Evolutionary conservation across 2,113 vertebrate species (phyloP), one percentile per base, ranked within the genome.

Genomic region (Syngnathus scovelli): DNA sequence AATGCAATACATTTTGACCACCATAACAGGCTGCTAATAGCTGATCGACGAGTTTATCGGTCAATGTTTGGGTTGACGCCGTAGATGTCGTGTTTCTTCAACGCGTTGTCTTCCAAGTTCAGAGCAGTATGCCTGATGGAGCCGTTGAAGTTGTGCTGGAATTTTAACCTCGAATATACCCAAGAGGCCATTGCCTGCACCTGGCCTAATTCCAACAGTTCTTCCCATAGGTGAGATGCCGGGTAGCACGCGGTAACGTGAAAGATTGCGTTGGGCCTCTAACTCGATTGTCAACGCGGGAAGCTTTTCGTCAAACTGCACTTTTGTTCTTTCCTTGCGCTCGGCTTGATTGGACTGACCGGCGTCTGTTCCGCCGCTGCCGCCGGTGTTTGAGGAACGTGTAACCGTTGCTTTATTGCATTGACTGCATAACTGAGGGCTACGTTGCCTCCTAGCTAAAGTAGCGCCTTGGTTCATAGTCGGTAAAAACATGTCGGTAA

Each of bases 41-140:
- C 39, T 18, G 49, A 9, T 49, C 7, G 7, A 23, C 18, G 8
- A 39, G 9, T 11, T 78, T 39, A 85, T 56, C 88, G 77, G 71
- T 90, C 92, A 63, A 91, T 90, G 86, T 90, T 87, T 54, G 76
- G 84, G 81, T 92, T 87, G 37, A 93, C 84, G 37, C 91, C 88
- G 66, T 75, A 92, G 83, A 93, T 94, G 27, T 79, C 72, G 19
- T 93, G 90, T 75, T 78, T 93, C 75, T 68, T 92, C 68, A 61
- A 56, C 6, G 77, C 59, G 11, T 91, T 93, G 61, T 92, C 88
- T 62, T 85, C 89, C 73, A 94, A 88, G 78, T 95, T 85, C 60
- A 92, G 88, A 21, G 65, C 68, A n/a, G 88, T 80, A 55, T 56
- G 64, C 23, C 74, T 67, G 77, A 87, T 0, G 0, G 86, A 86